Base-by-base conservation (phyloP, 2,113 vertebrate species). In the Dicerorhinus sumatrensis region DNA sequence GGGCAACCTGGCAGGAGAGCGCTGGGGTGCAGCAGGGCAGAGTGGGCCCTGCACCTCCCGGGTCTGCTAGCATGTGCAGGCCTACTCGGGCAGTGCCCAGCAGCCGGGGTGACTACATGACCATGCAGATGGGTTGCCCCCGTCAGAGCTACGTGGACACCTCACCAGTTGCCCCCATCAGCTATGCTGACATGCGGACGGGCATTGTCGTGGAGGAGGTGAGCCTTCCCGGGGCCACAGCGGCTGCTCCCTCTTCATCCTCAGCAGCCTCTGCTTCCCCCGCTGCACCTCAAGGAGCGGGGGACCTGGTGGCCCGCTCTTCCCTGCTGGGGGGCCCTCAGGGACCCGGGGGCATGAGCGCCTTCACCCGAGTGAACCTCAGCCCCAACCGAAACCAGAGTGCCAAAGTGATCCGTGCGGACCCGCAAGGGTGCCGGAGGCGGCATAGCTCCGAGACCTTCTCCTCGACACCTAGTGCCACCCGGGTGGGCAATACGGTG, bases 381-480 rank as follows among this genome's bases (percentile, higher is more conserved):
- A 99, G 98, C 70, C 98, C 99, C 39, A 98, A 96, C 91, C 98
- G 98, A 90, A 99, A 98, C 98, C 99, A 99, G 98, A 99, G 99
- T 98, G 99, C 99, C 98, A 99, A 99, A 98, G 99, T 99, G 95
- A 99, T 99, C 97, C 99, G 99, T 8, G 99, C 99, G 0, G 99
- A 99, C 81, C 99, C 99, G 7, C 99, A 99, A 51, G 99, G 99
- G 62, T 99, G 99, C 89, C 98, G 99, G 69, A 98, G 99, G 36
- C 98, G 99, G 65, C 99, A 99, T 83, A 99, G 99, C 97, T 99
- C 99, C 0, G 99, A 99, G 98, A 99, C 99, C 0, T 99, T 99
- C 96, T 99, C 99, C 5, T 99, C 99, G 12, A 98, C 98, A 1
- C 98, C 99, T 1, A 98, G 97, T 31, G 96, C 98, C 23, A 96